These are phyloP conservation scores for Tipula helvola DNA, from an alignment of 2,888 invertebrate genomes.

Conservation along the genomic window DNA sequence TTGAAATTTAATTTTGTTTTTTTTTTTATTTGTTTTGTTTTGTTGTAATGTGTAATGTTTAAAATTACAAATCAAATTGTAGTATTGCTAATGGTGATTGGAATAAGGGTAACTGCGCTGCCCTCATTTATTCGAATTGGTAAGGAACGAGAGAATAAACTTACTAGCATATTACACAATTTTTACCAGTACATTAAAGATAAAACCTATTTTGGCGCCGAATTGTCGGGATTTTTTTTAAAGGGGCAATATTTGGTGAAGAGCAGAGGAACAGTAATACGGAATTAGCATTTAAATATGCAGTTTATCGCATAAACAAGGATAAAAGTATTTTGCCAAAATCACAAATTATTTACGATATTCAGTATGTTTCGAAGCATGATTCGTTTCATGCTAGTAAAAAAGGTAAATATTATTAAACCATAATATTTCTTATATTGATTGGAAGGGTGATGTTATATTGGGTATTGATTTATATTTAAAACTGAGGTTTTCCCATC, in stretches of 20 bases:
- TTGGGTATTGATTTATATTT: too few species aligned
- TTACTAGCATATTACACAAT: not conserved
- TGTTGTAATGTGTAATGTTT: not conserved
- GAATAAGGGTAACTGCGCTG: not conserved
- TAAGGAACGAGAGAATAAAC: not conserved
- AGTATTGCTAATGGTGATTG: not conserved
- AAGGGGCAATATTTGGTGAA: conserved; percentile 66
- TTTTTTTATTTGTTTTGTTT: not conserved
- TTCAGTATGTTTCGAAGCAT: conserved; percentile 58
- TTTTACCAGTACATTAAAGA: not conserved
- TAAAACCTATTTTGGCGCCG: not conserved
- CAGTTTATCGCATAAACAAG: conserved; percentile 63
- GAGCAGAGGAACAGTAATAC: conserved; percentile 55
- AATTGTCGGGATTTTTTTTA: not conserved
- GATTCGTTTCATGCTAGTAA: conserved; percentile 72
- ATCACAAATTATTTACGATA: conserved; percentile 59
- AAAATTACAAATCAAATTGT: not conserved
- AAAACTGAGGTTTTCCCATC: too few species aligned
- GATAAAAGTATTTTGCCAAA: conserved; percentile 57
- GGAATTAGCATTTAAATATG: conserved; percentile 69
- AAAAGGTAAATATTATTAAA: conserved; percentile 39
- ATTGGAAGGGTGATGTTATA: too few species aligned
- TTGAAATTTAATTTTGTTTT: not conserved
- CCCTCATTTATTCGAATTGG: not conserved
- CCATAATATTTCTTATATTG: too few species aligned